Evolutionary conservation across 2,797 vertebrate genomes (phyloP), one percentile per base, ranked within the genome.

Genomic region (Myripristis jacobus): DNA sequence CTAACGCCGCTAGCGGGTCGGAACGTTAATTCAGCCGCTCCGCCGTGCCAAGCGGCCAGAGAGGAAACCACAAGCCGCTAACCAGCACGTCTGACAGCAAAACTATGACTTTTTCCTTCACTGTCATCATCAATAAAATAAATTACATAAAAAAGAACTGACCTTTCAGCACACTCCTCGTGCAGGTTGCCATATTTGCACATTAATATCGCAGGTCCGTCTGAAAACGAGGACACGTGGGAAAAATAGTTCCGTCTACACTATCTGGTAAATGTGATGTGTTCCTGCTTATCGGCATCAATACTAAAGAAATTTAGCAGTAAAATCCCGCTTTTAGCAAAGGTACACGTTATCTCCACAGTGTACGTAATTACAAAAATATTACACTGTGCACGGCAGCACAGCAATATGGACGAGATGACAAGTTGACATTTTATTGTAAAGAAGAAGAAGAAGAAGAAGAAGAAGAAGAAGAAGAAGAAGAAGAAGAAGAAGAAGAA

Each of bases 121-220:
- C 7, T 58, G 22, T 22, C 1, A 69, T 0, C 4, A 7, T 12
- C 0, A 56, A 4, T 0, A 1, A 36, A 62, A 70, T 47, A 66
- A 22, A 29, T 53, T 1, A 25, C 1, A 51, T 1, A 19, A 44
- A 68, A 66, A 64, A 15, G 46, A 67, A 66, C 93, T 93, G 92
- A 95, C 94, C 93, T 94, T 90, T 93, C 82, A 84, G 81, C 19
- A 82, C 19, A 8, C 19, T 80, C 64, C 85, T 81, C 50, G 79
- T 58, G 84, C 84, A 84, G 3, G 89, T 71, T 46, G 93, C 92
- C 94, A 95, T 95, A 47, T 88, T 79, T 70, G 66, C 43, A 31
- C 41, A 71, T 12, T 9, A 0, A 38, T 64, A 0, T 0, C 1
- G 11, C 1, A 16, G 3, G 13, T 80, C 85, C 92, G 92, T 80